A percentile compares a stretch with the other conserved stretches of the same genome.
phyloP scores from a whole-genome alignment of 2,113 vertebrate genomes.

The Dinomys branickii region DNA sequence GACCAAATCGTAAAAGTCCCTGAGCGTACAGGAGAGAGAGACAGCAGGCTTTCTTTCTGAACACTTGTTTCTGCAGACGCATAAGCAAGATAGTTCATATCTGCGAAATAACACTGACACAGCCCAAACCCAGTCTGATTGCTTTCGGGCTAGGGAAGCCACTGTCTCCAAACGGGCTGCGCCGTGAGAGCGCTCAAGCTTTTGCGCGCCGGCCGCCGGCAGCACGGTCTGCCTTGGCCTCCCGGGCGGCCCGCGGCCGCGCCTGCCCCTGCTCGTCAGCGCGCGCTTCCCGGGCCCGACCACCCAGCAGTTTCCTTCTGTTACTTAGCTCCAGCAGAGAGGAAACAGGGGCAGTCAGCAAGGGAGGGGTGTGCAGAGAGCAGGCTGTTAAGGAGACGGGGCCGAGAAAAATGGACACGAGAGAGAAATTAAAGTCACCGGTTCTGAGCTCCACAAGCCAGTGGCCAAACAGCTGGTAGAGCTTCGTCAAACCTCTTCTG shows the following conservation, averaged over 20 bases:
- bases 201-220: no score
- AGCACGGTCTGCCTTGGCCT: conserved; percentile 2
- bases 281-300: not conserved
- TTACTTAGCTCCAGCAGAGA: not conserved
- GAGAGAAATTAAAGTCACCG: not conserved
- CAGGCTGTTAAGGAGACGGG: not conserved
- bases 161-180: not conserved
- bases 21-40: not conserved
- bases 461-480: not conserved
- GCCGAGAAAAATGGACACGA: not conserved
- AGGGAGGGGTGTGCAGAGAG: not conserved
- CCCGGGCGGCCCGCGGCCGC: conserved; percentile 37
- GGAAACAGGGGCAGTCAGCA: not conserved
- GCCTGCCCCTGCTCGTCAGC: not conserved
- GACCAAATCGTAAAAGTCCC: not conserved
- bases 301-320: conserved; percentile 9
- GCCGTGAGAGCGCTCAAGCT: no score
- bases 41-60: not conserved
- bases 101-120: not conserved
- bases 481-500: not conserved
- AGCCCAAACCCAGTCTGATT: not conserved
- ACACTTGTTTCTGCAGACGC: not conserved
- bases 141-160: not conserved
- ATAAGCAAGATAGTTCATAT: not conserved
- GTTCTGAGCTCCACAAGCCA: not conserved